Percentiles rank a stretch among this genome's conserved stretches.
Evolutionary conservation across 1,140 invertebrate genomes (phyloP).

Genomic region (Meloidogyne floridensis): DNA sequence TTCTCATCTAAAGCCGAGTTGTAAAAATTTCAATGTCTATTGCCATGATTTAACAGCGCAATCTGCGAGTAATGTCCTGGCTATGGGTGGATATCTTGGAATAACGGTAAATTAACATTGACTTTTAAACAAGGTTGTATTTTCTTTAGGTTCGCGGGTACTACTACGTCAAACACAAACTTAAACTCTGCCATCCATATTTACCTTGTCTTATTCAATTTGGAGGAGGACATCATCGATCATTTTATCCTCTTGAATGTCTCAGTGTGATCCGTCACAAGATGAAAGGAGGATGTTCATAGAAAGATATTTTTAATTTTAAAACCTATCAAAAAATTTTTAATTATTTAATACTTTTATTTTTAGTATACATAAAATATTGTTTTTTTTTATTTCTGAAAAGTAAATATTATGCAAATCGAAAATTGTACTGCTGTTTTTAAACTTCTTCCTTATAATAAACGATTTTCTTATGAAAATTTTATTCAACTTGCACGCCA

Average conservation of each 20-base stretch:
- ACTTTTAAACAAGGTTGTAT: not conserved
- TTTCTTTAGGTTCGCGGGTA: not conserved
- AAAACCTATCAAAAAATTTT: too few species aligned
- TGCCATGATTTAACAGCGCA: not conserved
- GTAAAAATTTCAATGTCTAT: not conserved
- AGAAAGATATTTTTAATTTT: too few species aligned
- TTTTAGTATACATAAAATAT: not conserved
- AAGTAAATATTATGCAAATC: not conserved
- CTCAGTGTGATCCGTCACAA: too few species aligned
- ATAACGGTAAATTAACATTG: not conserved
- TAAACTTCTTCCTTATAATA: not conserved
- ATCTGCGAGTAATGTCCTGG: not conserved
- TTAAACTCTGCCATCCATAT: not conserved
- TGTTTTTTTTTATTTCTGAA: too few species aligned
- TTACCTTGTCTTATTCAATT: slow-evolving; percentile 9
- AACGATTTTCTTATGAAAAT: not conserved
- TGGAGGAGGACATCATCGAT: slow-evolving; percentile 6
- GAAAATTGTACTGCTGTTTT: slow-evolving; percentile 17
- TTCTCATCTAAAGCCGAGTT: not conserved
- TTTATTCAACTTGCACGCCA: not conserved
- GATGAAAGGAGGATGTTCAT: too few species aligned
- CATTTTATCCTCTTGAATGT: not conserved
- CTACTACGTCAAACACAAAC: slow-evolving; percentile 15
- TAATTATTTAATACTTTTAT: too few species aligned
- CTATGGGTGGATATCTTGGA: slow-evolving; percentile 4